Base-by-base conservation (phyloP, 2,888 invertebrate species). In the Piscicola geometra region DNA sequence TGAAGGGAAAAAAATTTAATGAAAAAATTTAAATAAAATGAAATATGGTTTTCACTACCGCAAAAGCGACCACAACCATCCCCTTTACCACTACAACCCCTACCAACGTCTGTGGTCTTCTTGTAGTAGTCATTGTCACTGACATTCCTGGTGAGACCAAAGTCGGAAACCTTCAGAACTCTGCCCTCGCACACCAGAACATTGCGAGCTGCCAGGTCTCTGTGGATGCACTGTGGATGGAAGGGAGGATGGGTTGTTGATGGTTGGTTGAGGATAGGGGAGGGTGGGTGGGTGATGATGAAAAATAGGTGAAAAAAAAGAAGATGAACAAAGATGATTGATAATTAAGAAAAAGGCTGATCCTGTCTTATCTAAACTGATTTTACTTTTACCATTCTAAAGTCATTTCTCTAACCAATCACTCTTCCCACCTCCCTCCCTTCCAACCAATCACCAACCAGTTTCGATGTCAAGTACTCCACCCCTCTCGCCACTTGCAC, bases 401-500 rank as follows among this genome's bases (percentile, higher is more conserved):
- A n/a, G n/a, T n/a, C n/a, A 9, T 41, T 41, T 41, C 41, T 15
- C 41, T 15, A 5, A 5, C 5, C 41, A 9, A 41, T 41, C 41
- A 41, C 41, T 15, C 5, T 12, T 64, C 3, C 64, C 30, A 28
- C 5, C 32, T 30, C 3, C 30, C 30, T 30, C 41, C 36, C 18
- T 18, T 5, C 25, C 15, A 25, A 1, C 36, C 21, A 15, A 66
- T 30, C 5, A 74, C 32, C 2, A 86, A 93, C 93, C 86, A 94
- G 90, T 86, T 93, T 90, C 0, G 95, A 94, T 0, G 96, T 92
- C 80, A 99, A 88, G 86, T 98, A 99, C 80, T 97, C 94, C 97
- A 99, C 99, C 78, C 99, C 99, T 76, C 93, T 88, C 0, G 98
- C 96, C 1, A 98, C 93, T 88, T 99, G 98, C 85, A 92, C 95